Conservation (phyloP, 2,113 vertebrate genomes). For the Ahaetulla prasina region DNA sequence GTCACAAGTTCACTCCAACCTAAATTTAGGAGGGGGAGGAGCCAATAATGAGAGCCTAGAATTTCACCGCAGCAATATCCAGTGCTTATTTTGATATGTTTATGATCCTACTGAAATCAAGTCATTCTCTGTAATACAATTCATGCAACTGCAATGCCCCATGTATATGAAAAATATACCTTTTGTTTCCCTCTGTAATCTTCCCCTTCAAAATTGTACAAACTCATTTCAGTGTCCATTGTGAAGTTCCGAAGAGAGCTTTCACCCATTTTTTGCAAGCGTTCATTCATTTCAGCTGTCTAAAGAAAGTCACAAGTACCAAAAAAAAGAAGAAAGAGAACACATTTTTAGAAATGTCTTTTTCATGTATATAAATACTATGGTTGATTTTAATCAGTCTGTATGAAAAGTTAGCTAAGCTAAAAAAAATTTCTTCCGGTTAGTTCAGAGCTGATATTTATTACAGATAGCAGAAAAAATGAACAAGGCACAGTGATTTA, state of each 20-base stretch:
- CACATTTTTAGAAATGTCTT: neutral
- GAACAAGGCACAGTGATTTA: neutral
- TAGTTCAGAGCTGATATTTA: neutral
- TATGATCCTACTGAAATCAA: neutral
- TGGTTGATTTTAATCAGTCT: neutral
- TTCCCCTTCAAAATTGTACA: slow-evolving; percentile 91
- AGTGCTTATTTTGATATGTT: neutral
- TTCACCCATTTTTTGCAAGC: slow-evolving; percentile 84
- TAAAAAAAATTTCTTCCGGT: neutral
- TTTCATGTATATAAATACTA: neutral
- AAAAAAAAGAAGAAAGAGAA: slow-evolving; percentile 8
- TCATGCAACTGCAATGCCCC: neutral
- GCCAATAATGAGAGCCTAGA: neutral
- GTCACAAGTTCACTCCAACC: neutral
- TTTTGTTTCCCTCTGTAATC: slow-evolving; percentile 90
- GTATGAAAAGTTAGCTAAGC: neutral
- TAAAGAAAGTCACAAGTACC: slow-evolving; percentile 42
- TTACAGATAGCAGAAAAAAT: neutral
- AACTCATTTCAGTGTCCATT: slow-evolving; percentile 85
- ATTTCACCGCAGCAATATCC: neutral
- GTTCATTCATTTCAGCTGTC: slow-evolving; percentile 88
- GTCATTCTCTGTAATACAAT: neutral
- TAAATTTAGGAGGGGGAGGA: neutral
- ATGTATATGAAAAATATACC: slow-evolving; percentile 61
- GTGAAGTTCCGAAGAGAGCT: slow-evolving; percentile 83